These are phyloP conservation scores for Diarsia dahlii DNA, from an alignment of 2,888 invertebrate species.

Conservation along the genomic window DNA sequence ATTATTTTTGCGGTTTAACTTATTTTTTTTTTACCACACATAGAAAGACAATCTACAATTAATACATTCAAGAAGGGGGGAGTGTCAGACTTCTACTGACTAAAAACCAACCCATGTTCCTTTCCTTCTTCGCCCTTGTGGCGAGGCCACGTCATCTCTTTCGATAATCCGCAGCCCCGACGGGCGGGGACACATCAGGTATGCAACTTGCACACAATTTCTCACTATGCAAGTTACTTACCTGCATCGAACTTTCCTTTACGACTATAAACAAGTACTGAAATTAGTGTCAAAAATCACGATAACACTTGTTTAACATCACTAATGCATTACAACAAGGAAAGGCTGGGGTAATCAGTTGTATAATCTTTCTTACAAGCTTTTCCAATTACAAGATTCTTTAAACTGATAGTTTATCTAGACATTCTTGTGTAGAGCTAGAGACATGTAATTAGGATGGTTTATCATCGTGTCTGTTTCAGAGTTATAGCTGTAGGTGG, in stretches of 20 bases:
- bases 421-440: not conserved
- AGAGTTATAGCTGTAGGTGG: too few species aligned
- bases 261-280: not conserved
- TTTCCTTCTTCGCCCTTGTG: too few species aligned
- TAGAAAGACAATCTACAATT: not conserved
- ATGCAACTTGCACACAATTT: not conserved
- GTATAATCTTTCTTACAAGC: constrained; percentile 40
- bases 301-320: constrained; percentile 40
- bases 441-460: not conserved
- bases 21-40: not conserved
- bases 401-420: constrained; percentile 40
- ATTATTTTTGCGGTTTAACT: not conserved
- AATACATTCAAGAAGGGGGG: not conserved
- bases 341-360: constrained; percentile 19
- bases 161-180: too few species aligned
- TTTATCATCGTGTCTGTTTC: not conserved
- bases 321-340: constrained; percentile 54
- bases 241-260: not conserved
- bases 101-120: too few species aligned
- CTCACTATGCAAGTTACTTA: not conserved
- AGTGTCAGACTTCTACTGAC: too few species aligned
- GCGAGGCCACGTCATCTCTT: too few species aligned
- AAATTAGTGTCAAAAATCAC: not conserved
- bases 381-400: constrained; percentile 57
- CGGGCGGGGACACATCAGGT: too few species aligned